Evolutionary conservation across 2,888 invertebrate genomes (phyloP).

Genomic region (Callimorpha dominula): DNA sequence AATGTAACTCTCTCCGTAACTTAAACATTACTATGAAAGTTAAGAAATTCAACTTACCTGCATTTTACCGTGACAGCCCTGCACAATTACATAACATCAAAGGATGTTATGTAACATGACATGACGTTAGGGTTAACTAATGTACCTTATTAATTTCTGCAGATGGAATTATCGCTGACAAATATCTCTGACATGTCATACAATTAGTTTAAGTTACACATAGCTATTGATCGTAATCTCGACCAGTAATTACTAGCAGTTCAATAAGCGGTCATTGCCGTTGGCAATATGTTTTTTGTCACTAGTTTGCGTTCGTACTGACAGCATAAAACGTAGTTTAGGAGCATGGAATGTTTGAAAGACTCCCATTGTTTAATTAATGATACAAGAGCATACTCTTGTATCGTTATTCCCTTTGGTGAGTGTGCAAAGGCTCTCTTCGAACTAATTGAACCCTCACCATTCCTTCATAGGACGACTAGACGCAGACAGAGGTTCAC

Average conservation of each 20-base stretch:
- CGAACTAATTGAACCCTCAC: no score
- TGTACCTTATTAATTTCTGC: conserved; percentile 43
- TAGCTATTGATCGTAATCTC: conserved; percentile 38
- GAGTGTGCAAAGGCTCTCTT: no score
- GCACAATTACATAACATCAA: conserved; percentile 35
- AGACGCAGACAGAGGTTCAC: no score
- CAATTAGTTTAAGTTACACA: conserved; percentile 35
- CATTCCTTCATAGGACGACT: no score
- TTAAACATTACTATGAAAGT: no score
- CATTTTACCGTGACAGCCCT: conserved; percentile 33
- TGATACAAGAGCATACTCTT: no score
- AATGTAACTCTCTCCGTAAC: no score
- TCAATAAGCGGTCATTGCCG: conserved; percentile 34
- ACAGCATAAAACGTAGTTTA: conserved; percentile 1
- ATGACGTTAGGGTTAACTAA: conserved; percentile 40
- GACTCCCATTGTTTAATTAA: background rate
- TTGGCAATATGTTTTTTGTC: conserved; percentile 22
- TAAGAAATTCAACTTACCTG: background rate
- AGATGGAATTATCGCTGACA: conserved; percentile 43
- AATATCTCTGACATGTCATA: conserved; percentile 42
- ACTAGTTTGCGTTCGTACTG: conserved; percentile 4
- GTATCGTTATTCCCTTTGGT: no score
- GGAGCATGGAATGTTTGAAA: background rate
- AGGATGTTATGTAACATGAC: conserved; percentile 30
- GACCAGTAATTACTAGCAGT: conserved; percentile 34